Percentiles rank a stretch among this genome's conserved stretches.
Conservation (phyloP, 2,888 invertebrate species). For the Cheilosia vernalis region DNA sequence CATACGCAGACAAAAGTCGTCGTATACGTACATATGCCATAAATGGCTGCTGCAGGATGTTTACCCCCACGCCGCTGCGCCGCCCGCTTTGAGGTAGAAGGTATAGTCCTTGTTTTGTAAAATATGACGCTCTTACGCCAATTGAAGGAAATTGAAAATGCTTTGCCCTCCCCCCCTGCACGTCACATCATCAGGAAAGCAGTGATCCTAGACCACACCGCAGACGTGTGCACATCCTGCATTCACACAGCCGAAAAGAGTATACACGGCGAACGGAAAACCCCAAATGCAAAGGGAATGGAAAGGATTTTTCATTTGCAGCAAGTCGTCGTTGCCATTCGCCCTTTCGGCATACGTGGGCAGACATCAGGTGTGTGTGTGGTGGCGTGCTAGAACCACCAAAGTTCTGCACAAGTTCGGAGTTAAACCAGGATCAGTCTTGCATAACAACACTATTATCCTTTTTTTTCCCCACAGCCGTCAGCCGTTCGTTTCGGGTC, state of each 20-base stretch:
- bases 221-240: conserved; percentile 74
- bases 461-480: conserved; percentile 27
- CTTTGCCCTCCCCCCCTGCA: conserved; percentile 4
- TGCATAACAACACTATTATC: conserved; percentile 75
- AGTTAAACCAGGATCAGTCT: conserved; percentile 75
- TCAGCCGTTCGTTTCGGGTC: conserved; percentile 8
- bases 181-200: conserved; percentile 32
- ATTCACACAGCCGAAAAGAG: conserved; percentile 48
- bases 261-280: conserved; percentile 40
- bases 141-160: conserved; percentile 75
- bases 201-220: conserved; percentile 70
- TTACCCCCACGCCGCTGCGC: conserved; percentile 9
- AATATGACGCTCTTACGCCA: conserved; percentile 74
- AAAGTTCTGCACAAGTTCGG: conserved; percentile 73
- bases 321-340: conserved; percentile 6
- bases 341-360: conserved; percentile 8
- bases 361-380: conserved; percentile 16
- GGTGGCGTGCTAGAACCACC: conserved; percentile 41
- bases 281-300: conserved; percentile 66
- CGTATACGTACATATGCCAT: conserved; percentile 44
- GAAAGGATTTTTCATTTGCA: conserved; percentile 70
- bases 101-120: conserved; percentile 65
- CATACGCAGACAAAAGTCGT: conserved; percentile 54
- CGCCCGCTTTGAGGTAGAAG: conserved; percentile 43
- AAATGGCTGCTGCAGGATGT: conserved; percentile 70